Conservation (phyloP, 2,888 invertebrate genomes). For the Thysanoteuthis rhombus region DNA sequence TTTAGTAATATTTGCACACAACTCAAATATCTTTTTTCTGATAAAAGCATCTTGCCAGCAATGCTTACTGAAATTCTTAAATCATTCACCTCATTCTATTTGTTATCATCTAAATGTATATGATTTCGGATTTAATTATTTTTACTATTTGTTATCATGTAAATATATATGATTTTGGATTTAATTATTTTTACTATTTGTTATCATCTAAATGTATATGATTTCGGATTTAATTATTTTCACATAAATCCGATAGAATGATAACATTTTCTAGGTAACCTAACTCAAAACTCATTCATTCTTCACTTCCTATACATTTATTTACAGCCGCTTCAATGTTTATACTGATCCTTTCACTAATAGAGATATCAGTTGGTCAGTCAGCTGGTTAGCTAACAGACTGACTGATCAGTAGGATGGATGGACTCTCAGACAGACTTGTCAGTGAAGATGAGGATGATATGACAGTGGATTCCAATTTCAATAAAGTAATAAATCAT, state of each 20-base stretch:
- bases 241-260: not conserved
- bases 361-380: not conserved
- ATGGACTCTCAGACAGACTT: not conserved
- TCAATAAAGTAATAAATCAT: not conserved
- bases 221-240: not conserved
- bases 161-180: too few relatives aligned
- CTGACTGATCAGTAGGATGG: not conserved
- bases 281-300: too few relatives aligned
- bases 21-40: too few relatives aligned
- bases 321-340: too few relatives aligned
- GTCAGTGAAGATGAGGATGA: not conserved
- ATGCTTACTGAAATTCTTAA: too few relatives aligned
- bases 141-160: too few relatives aligned
- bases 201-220: not conserved
- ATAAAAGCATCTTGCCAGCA: not conserved
- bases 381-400: not conserved
- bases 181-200: too few relatives aligned
- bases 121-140: not conserved
- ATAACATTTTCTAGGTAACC: not conserved
- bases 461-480: not conserved
- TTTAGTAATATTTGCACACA: too few relatives aligned
- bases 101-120: not conserved
- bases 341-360: too few relatives aligned
- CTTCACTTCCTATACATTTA: not conserved
- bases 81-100: not conserved